Percentiles rank a stretch among this genome's conserved stretches.
Evolutionary conservation across 2,797 vertebrate species (phyloP).

Genomic region (Acipenser ruthenus): DNA sequence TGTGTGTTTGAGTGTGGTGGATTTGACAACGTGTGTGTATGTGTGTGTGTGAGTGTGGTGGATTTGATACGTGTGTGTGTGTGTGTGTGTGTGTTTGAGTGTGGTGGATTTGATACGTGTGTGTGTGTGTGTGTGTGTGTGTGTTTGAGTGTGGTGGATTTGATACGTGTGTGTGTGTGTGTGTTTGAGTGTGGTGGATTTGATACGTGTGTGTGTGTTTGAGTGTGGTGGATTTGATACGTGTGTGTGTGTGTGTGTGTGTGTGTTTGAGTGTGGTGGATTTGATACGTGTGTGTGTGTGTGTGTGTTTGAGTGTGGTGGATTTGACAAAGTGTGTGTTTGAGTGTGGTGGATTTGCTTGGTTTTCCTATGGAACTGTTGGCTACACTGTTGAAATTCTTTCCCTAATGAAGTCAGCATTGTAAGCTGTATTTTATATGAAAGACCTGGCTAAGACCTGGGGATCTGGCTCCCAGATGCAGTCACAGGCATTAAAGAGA

Average conservation of each 20-base stretch:
- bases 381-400: constrained; percentile 20
- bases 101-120: constrained; percentile 8
- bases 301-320: constrained; percentile 15
- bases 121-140: too few relatives aligned
- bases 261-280: constrained; percentile 24
- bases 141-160: constrained; percentile 4
- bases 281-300: constrained; percentile 8
- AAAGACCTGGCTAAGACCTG: constrained; percentile 20
- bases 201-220: too few relatives aligned
- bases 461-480: constrained; percentile 27
- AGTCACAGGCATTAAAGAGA: constrained; percentile 1
- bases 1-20: constrained; percentile 23
- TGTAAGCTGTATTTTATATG: neutral
- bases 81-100: constrained; percentile 15
- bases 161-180: constrained; percentile 19
- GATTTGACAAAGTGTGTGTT: constrained; percentile 12
- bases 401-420: constrained; percentile 20
- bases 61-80: constrained; percentile 16
- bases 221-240: neutral
- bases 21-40: constrained; percentile 18
- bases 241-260: constrained; percentile 18
- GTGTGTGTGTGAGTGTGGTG: constrained; percentile 17
- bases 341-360: constrained; percentile 10
- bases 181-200: neutral
- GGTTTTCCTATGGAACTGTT: constrained; percentile 1